phyloP scores from a whole-genome alignment of 2,797 vertebrate genomes.

The Cynopterus sphinx region DNA sequence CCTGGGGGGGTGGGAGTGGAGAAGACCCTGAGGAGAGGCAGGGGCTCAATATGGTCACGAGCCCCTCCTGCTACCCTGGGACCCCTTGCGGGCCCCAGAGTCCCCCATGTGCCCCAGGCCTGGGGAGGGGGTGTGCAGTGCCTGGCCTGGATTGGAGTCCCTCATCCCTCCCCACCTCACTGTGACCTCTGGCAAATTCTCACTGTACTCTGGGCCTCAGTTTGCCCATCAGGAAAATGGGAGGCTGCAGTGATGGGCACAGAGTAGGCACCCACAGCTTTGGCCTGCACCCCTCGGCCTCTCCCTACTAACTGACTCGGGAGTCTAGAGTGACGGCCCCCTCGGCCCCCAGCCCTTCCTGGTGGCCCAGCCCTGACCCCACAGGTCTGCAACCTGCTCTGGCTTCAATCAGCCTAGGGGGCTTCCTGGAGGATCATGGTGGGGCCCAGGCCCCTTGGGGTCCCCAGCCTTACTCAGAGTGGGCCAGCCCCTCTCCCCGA shows the following conservation, averaged over 20 bases:
- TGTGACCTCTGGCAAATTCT: neutral
- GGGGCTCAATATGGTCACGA: neutral
- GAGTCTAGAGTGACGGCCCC: neutral
- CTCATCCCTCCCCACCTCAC: neutral
- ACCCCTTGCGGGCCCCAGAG: neutral
- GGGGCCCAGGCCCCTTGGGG: neutral
- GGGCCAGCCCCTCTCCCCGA: neutral
- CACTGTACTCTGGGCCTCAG: neutral
- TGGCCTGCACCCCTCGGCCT: neutral
- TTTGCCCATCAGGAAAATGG: neutral
- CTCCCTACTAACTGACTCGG: too few species aligned
- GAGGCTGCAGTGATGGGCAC: neutral
- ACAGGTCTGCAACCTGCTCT: too few species aligned
- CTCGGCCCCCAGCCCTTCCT: neutral
- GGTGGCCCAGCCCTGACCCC: neutral
- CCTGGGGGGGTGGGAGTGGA: neutral
- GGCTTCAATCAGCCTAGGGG: neutral
- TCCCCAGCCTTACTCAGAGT: neutral
- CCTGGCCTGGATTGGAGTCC: neutral
- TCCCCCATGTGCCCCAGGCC: rapidly evolving
- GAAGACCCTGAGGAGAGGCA: neutral
- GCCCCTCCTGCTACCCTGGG: neutral
- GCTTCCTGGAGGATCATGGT: neutral
- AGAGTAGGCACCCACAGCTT: rapidly evolving
- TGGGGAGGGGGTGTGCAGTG: neutral